Conservation (phyloP, 2,113 vertebrate genomes). For the Camelus bactrianus region DNA sequence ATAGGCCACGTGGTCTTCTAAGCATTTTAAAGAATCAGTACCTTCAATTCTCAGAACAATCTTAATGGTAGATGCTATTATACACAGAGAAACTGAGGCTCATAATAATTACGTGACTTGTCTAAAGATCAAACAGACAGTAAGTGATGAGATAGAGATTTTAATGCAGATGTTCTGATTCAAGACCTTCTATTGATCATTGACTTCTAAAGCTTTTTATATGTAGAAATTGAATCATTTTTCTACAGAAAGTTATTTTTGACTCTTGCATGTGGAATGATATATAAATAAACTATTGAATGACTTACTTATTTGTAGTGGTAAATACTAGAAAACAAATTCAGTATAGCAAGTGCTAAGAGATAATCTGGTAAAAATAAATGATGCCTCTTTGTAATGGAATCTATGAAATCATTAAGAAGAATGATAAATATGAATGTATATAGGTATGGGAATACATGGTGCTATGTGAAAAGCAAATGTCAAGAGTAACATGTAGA, state of each 20-base stretch:
- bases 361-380: not conserved
- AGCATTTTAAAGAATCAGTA: not conserved
- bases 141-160: not conserved
- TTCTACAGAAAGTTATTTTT: not conserved
- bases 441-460: no score
- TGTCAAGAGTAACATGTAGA: not conserved
- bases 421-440: not conserved
- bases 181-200: not conserved
- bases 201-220: not conserved
- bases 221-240: not conserved
- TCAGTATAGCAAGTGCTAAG: not conserved
- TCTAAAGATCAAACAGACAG: not conserved
- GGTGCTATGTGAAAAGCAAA: not conserved
- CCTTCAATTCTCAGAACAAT: not conserved
- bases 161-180: not conserved
- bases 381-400: not conserved
- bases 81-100: not conserved
- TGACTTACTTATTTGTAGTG: not conserved
- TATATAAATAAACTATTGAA: not conserved
- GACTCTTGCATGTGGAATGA: not conserved
- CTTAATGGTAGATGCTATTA: not conserved
- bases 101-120: not conserved
- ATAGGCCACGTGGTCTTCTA: not conserved
- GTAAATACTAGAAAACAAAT: not conserved
- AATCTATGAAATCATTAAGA: not conserved